Percentiles rank a stretch among this genome's conserved stretches.
Conservation (phyloP, 2,113 vertebrate genomes). For the Clarias magur region DNA sequence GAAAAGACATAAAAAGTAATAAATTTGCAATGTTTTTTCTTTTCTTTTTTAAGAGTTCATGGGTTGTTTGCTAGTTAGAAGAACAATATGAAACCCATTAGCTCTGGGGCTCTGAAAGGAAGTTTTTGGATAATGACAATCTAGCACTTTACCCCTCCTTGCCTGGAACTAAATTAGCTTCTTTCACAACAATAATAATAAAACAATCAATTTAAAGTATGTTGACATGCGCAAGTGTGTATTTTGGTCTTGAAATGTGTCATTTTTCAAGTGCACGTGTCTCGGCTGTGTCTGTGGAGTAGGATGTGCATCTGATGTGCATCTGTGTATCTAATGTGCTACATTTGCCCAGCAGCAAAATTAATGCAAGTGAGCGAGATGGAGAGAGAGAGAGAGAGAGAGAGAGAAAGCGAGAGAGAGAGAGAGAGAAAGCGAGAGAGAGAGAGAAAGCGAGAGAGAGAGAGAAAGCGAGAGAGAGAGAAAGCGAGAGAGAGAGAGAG, state of each 20-base stretch:
- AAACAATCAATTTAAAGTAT: not conserved
- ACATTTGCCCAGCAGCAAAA: conserved; percentile 20
- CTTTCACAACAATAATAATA: not conserved
- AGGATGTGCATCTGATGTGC: too few relatives aligned
- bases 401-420: conserved; percentile 9
- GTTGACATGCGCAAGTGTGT: not conserved
- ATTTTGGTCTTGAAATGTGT: not conserved
- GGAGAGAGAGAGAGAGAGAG: not conserved
- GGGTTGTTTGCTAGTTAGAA: conserved; percentile 1
- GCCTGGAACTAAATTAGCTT: not conserved
- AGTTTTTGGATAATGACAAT: not conserved
- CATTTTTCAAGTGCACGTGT: not conserved
- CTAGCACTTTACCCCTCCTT: not conserved
- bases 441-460: conserved; percentile 13
- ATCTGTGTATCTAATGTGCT: too few relatives aligned
- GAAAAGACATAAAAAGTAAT: not conserved
- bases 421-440: conserved; percentile 1
- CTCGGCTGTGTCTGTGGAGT: not conserved
- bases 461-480: not conserved
- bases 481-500: not conserved
- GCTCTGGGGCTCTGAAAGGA: conserved; percentile 1
- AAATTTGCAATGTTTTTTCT: not conserved
- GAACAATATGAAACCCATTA: conserved; percentile 2
- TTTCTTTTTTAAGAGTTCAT: not conserved
- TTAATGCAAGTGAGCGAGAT: conserved; percentile 1